phyloP scores from a whole-genome alignment of 2,888 invertebrate species.

The Chrysopilus asiliformis region DNA sequence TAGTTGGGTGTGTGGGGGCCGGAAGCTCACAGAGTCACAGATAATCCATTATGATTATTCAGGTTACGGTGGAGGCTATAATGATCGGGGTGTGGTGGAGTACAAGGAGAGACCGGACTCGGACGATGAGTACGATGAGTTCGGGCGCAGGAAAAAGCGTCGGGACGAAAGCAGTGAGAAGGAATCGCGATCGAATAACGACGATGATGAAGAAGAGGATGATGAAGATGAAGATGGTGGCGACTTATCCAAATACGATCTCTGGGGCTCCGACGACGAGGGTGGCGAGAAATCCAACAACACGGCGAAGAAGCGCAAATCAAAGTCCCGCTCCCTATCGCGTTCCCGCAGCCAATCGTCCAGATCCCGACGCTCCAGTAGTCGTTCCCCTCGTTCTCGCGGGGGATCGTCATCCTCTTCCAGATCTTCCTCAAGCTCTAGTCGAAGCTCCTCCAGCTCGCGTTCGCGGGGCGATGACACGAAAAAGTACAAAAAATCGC shows the following conservation, averaged over 20 bases:
- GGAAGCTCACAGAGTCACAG: too few species aligned
- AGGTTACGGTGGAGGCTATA: slow-evolving; percentile 83
- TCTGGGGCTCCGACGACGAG: slow-evolving; percentile 56
- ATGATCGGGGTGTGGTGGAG: slow-evolving; percentile 91
- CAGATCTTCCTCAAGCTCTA: slow-evolving; percentile 9
- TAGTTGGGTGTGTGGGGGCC: too few species aligned
- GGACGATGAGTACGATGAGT: slow-evolving; percentile 95
- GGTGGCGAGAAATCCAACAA: slow-evolving; percentile 4
- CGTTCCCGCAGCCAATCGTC: slow-evolving; percentile 16
- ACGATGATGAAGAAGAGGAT: slow-evolving; percentile 35
- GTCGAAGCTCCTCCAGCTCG: slow-evolving; percentile 7
- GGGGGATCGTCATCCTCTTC: slow-evolving; percentile 7
- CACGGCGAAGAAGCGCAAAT: slow-evolving; percentile 8
- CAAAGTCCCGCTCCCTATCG: slow-evolving; percentile 8
- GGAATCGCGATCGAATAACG: slow-evolving; percentile 9
- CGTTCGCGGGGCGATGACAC: slow-evolving; percentile 16
- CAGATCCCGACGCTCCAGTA: slow-evolving; percentile 18
- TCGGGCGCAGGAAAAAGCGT: slow-evolving; percentile 52
- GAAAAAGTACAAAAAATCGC: slow-evolving; percentile 7
- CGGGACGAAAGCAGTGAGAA: slow-evolving; percentile 17
- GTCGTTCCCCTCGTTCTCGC: slow-evolving; percentile 6
- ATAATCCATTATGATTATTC: too few species aligned
- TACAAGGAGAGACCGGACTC: slow-evolving; percentile 81
- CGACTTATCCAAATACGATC: slow-evolving; percentile 65
- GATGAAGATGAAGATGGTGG: slow-evolving; percentile 48